Evolutionary conservation across 2,888 invertebrate genomes (phyloP), one percentile per base, ranked within the genome.

Genomic region (Mesopsocus fuscifrons): DNA sequence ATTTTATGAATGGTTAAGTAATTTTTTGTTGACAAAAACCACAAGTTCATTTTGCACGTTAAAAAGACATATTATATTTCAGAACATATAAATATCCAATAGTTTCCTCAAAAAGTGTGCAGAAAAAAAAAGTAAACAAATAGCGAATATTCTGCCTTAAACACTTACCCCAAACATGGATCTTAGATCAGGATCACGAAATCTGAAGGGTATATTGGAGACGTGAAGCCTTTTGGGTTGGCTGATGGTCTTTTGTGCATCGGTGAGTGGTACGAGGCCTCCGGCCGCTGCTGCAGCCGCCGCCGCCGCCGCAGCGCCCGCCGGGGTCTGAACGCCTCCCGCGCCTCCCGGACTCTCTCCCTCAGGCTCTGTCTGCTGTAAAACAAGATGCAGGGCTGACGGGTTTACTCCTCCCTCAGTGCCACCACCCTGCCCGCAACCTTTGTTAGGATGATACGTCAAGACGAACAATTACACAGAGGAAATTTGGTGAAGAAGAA

Each of bases 151-250:
- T n/a, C n/a, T n/a, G n/a, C n/a, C n/a, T n/a, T n/a, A n/a, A n/a
- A n/a, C n/a, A 76, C 89, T 76, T 69, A 95, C 95, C 73, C 92
- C 94, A 67, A 97, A 92, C 83, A 97, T 89, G 56, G 89, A 85
- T 65, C 94, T 78, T 52, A 98, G 76, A 67, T 98, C 97, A 49
- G 94, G 94, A 70, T 98, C 97, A 68, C 97, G 78, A 71, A 95
- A 98, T 62, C 97, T 75, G 72, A 98, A 98, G 58, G 98, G 98
- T 72, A 98, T 98, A 72, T 98, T 98, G 59, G 94, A 95, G 60
- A 98, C 95, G 66, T 98, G 97, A 55, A 98, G 75, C 60, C 98
- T 74, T 65, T 98, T 95, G 54, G 87, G 91, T 61, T 85, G 85
- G 56, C 73, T 69, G 63, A 75, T 73, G 52, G 70, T 62, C 18